Conservation (phyloP, 2,797 vertebrate species). For the Eulemur albifrons region DNA sequence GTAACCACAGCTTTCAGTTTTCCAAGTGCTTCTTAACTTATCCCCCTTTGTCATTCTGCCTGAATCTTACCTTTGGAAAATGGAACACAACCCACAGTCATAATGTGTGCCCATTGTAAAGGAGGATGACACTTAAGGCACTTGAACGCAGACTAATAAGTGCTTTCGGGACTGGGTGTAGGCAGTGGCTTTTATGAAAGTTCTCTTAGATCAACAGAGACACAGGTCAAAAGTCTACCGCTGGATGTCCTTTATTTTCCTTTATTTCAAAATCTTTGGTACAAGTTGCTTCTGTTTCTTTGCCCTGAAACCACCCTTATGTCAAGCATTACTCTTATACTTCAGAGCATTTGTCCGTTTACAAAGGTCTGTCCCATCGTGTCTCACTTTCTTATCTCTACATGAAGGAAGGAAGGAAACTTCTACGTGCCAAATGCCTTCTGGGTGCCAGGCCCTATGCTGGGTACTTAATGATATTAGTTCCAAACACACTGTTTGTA, state of each 20-base stretch:
- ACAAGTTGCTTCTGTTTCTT: slow-evolving; percentile 19
- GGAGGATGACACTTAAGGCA: slow-evolving; percentile 64
- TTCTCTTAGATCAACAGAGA: slow-evolving; percentile 58
- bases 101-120: slow-evolving; percentile 20
- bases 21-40: slow-evolving; percentile 44
- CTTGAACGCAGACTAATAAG: neutral
- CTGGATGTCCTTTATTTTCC: neutral
- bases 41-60: slow-evolving; percentile 48
- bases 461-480: neutral
- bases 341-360: neutral
- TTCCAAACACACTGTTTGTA: neutral
- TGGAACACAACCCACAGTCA: neutral
- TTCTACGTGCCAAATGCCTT: neutral
- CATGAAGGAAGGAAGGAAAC: neutral
- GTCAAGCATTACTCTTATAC: neutral
- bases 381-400: neutral
- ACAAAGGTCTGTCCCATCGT: neutral
- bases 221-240: neutral
- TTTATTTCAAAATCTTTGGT: neutral
- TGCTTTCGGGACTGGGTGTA: slow-evolving; percentile 63
- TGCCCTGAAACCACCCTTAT: neutral
- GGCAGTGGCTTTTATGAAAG: slow-evolving; percentile 59
- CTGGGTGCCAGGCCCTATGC: neutral
- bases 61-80: slow-evolving; percentile 65
- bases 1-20: slow-evolving; percentile 38